Evolutionary conservation across 2,113 vertebrate species (phyloP), one percentile per base, ranked within the genome.

Genomic region (Labeo rohita): DNA sequence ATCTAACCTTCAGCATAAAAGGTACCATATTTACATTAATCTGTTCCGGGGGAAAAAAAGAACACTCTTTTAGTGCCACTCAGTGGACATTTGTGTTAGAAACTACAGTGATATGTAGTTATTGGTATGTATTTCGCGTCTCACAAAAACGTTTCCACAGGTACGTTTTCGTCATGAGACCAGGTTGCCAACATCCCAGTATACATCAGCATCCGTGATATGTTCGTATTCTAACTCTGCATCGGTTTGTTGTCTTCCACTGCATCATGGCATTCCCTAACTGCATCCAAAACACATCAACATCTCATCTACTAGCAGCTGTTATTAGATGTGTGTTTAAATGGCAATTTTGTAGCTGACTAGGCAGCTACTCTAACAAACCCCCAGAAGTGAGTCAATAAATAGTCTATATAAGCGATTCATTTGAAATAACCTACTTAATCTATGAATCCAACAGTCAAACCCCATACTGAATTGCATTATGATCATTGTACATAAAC

Each of bases 221-320:
- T 70, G 65, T 83, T 83, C 16, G 34, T 80, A 47, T 52, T 39
- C 94, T 95, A 93, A 95, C 89, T 90, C 89, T 90, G 90, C 93
- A 93, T 93, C 89, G 88, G 89, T 90, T 18, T 36, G 34, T 68
- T 47, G 54, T 61, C 12, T 39, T 70, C 34, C 86, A 78, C 28
- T 87, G 86, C 86, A 84, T 87, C 52, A 72, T 84, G 49, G 8
- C 81, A 54, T 87, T 73, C 50, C 65, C 75, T 87, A 84, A 87
- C 81, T 61, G 86, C 86, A 87, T 84, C 86, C 65, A 4, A 70
- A 54, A 61, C 21, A 23, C 28, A 50, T 34, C 63, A 4, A 47
- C 49, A 65, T 34, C 47, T 87, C 47, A 2, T 83, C 21, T 74
- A 49, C n/a, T 45, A 54, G 8, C 28, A 21, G 43, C 39, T 23